Base-by-base conservation (phyloP, 1,140 invertebrate genomes). In the Halictus rubicundus region DNA sequence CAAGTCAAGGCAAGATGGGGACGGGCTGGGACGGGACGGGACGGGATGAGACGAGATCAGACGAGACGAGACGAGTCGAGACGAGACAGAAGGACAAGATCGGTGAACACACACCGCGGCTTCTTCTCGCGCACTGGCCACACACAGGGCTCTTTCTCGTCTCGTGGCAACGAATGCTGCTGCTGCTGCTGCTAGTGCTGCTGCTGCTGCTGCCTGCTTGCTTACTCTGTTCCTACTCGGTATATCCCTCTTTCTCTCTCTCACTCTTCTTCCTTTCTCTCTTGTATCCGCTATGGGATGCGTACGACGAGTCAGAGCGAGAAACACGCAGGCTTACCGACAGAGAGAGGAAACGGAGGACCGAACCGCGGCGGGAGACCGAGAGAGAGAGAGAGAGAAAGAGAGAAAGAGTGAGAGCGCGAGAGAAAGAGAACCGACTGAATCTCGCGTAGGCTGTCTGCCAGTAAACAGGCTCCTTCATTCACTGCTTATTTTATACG, bases 381-480 rank as follows among this genome's bases (percentile, higher is more conserved):
- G 60, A 73, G 61, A 72, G 74, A 60, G 78, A 27, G 75, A 79
- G 84, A n/a, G n/a, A n/a, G n/a, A n/a, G n/a, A n/a, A n/a, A n/a
- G n/a, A n/a, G n/a, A n/a, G n/a, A n/a, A n/a, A n/a, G n/a, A n/a
- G n/a, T n/a, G n/a, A n/a, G n/a, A n/a, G n/a, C n/a, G n/a, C n/a
- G n/a, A n/a, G n/a, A 81, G 76, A 83, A 80, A 76, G 77, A 85
- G 83, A 77, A 46, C 42, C 72, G 80, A 82, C 80, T 85, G 86
- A 88, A 89, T 87, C 83, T 92, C 88, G 90, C 90, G 90, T 91
- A 91, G 90, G 89, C 87, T 81, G 88, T 81, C 82, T 89, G 89
- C 90, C 89, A 88, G 91, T 91, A 91, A 91, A 91, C 88, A 91
- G 90, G 87, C 91, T 91, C 86, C 89, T 92, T 92, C 91, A 92